phyloP scores from a whole-genome alignment of 2,888 invertebrate species.

The Mamestra brassicae region DNA sequence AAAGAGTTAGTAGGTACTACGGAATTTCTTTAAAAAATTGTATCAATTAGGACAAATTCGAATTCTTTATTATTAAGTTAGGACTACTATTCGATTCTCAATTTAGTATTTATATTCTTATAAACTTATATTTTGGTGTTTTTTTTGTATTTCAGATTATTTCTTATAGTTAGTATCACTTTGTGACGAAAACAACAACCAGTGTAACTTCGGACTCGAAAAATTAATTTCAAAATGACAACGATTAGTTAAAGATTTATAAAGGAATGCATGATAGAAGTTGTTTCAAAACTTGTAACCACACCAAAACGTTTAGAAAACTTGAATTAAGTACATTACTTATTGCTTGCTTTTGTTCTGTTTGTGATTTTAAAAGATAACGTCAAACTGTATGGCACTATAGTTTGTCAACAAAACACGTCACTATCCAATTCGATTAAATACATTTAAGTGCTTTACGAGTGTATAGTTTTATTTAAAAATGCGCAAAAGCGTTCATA shows the following conservation, averaged over 20 bases:
- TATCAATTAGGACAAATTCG: conserved; percentile 52
- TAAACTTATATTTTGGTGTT: conserved; percentile 54
- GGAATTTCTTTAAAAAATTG: conserved; percentile 44
- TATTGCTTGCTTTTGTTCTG: conserved; percentile 30
- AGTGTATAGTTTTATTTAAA: conserved; percentile 78
- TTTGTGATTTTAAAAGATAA: conserved; percentile 30
- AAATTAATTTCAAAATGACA: conserved; percentile 31
- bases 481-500: conserved; percentile 89
- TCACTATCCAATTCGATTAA: conserved; percentile 53
- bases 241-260: conserved; percentile 42
- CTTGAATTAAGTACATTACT: conserved; percentile 21
- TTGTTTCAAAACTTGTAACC: conserved; percentile 34
- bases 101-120: conserved; percentile 46
- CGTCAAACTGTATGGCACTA: conserved; percentile 38
- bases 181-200: conserved; percentile 58
- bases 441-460: conserved; percentile 69
- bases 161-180: conserved; percentile 64
- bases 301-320: conserved; percentile 43
- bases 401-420: conserved; percentile 49
- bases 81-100: conserved; percentile 44
- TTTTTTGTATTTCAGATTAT: conserved; percentile 47
- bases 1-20: conserved; percentile 43
- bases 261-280: conserved; percentile 36
- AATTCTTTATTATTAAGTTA: conserved; percentile 40
- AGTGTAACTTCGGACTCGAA: conserved; percentile 45